A percentile compares a stretch with the other conserved stretches of the same genome.
Evolutionary conservation across 2,113 vertebrate genomes (phyloP).

Genomic region (Merops nubicus): DNA sequence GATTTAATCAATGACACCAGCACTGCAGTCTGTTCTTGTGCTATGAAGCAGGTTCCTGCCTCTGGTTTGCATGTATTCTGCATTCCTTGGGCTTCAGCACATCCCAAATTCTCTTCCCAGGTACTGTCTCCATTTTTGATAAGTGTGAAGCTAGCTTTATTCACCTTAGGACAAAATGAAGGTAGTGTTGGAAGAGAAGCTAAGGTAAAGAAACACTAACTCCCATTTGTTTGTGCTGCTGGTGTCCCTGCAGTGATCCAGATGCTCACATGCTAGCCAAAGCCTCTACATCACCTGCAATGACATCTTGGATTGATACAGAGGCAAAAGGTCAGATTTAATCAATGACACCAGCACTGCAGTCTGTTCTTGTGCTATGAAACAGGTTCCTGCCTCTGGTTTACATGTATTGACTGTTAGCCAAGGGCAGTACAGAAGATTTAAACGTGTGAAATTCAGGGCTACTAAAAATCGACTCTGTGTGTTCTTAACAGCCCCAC

Average conservation of each 20-base stretch:
- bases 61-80: neutral
- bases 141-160: neutral
- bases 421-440: neutral
- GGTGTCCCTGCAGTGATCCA: neutral
- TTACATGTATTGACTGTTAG: neutral
- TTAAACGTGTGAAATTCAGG: neutral
- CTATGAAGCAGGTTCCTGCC: neutral
- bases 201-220: neutral
- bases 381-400: neutral
- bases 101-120: neutral
- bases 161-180: neutral
- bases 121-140: neutral
- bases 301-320: slow-evolving; percentile 22
- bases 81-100: neutral
- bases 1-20: slow-evolving; percentile 36
- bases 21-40: neutral
- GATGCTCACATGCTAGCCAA: neutral
- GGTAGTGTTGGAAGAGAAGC: neutral
- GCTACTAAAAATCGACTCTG: neutral
- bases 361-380: neutral
- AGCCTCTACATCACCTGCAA: neutral
- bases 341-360: slow-evolving; percentile 33
- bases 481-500: neutral
- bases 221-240: neutral
- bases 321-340: slow-evolving; percentile 25